Evolutionary conservation across 2,888 invertebrate genomes (phyloP), one percentile per base, ranked within the genome.

Genomic region (Deladenus siricidicola): DNA sequence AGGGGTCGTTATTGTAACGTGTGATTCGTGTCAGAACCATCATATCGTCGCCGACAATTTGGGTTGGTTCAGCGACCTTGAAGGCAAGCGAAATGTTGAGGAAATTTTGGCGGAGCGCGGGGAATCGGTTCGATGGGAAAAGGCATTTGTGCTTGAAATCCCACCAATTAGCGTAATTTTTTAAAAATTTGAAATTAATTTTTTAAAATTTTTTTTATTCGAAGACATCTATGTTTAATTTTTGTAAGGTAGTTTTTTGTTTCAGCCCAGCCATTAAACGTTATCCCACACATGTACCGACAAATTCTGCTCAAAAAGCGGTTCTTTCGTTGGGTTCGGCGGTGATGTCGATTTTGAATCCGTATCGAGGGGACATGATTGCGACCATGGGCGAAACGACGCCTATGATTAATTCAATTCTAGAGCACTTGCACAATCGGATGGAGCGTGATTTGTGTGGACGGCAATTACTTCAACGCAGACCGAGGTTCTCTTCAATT

Each of bases 11-110:
- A 89, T 96, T 68, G 89, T 93, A 0, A 86, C 85, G 56, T 96
- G 96, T 80, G 85, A 66, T 21, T 56, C 57, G 28, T 69, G 69
- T 43, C 81, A 85, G 49, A 92, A 89, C 78, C 86, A 89, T 79
- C 96, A 96, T 81, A 83, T 96, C 26, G 93, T 96, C 68, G 94
- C 94, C 0, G 94, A 96, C 79, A 92, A 96, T 81, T 83, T 96
- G 1, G 88, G 88, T 66, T 96, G 94, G 94, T 96, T 94, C 79
- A 83, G 86, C 0, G 88, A 90, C 54, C 82, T 88, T 76, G 71
- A 82, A 64, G 79, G 78, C 53, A 78, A 79, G 62, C 53, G 84
- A 66, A 94, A 94, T 78, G 89, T 96, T 71, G 93, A 94, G 83
- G 87, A 89, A 66, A 88, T 92, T 39, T 83, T 94, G 79, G 86